Conservation (phyloP, 2,113 vertebrate species). For the Coturnix japonica region DNA sequence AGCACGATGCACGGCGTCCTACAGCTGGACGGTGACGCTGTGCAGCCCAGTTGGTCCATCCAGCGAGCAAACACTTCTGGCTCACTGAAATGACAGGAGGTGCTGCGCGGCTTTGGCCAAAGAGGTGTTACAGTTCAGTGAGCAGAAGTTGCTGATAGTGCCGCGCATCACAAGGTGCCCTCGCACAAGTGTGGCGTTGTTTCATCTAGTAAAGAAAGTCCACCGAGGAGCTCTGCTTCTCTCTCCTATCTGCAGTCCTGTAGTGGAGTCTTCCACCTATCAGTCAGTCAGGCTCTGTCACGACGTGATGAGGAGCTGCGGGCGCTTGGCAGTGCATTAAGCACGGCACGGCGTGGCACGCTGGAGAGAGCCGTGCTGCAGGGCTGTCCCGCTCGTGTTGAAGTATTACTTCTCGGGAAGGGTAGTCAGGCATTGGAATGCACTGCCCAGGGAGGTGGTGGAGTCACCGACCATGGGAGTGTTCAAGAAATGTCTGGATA, state of each 20-base stretch:
- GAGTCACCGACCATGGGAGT: too few species aligned
- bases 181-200: too few species aligned
- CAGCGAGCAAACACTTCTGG: background rate
- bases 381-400: background rate
- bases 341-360: background rate
- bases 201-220: background rate
- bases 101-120: background rate
- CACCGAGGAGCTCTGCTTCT: background rate
- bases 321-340: background rate
- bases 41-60: background rate
- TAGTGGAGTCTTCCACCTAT: background rate
- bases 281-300: rapidly evolving
- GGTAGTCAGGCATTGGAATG: too few species aligned
- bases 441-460: too few species aligned
- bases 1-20: too few species aligned
- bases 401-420: too few species aligned
- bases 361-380: rapidly evolving
- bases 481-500: too few species aligned
- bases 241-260: background rate
- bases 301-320: background rate
- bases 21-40: too few species aligned
- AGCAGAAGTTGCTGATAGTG: background rate
- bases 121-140: background rate
- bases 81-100: rapidly evolving
- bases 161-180: background rate